phyloP scores from a whole-genome alignment of 2,113 vertebrate species.

The Apeltes quadracus region DNA sequence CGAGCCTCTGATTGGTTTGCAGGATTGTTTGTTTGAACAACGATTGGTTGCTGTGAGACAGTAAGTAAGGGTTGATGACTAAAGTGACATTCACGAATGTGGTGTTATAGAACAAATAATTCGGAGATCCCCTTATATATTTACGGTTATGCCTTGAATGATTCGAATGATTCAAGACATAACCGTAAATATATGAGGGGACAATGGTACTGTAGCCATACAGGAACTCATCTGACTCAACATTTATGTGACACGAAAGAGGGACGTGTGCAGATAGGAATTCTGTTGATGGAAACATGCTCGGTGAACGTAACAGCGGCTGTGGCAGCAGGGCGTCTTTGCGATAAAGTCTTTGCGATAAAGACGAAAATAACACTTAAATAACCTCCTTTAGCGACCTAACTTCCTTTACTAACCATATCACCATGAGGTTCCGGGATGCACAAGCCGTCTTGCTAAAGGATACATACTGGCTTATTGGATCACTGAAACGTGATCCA shows the following conservation, averaged over 20 bases:
- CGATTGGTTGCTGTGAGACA: slow-evolving; percentile 67
- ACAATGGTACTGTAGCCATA: not conserved
- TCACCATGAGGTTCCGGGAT: not conserved
- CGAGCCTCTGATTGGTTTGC: slow-evolving; percentile 69
- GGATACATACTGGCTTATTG: too few species aligned
- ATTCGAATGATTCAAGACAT: not conserved
- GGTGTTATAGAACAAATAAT: not conserved
- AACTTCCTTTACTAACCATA: not conserved
- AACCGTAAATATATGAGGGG: not conserved
- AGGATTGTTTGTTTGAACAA: slow-evolving; percentile 69
- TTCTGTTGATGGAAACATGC: slow-evolving; percentile 19
- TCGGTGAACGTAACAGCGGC: slow-evolving; percentile 40
- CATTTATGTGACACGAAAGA: not conserved
- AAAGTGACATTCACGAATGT: not conserved
- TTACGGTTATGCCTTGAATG: too few species aligned
- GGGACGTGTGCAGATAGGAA: not conserved
- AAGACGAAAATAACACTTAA: not conserved
- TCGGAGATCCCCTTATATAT: not conserved
- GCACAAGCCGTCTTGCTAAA: slow-evolving; percentile 7
- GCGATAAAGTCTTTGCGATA: slow-evolving; percentile 28
- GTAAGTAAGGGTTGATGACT: slow-evolving; percentile 27
- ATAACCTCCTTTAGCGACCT: not conserved
- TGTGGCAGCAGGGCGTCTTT: slow-evolving; percentile 18
- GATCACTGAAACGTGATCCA: not conserved
- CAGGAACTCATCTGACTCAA: not conserved